A percentile compares a stretch with the other conserved stretches of the same genome.
phyloP scores from a whole-genome alignment of 2,113 vertebrate genomes.

The Caretta caretta region DNA sequence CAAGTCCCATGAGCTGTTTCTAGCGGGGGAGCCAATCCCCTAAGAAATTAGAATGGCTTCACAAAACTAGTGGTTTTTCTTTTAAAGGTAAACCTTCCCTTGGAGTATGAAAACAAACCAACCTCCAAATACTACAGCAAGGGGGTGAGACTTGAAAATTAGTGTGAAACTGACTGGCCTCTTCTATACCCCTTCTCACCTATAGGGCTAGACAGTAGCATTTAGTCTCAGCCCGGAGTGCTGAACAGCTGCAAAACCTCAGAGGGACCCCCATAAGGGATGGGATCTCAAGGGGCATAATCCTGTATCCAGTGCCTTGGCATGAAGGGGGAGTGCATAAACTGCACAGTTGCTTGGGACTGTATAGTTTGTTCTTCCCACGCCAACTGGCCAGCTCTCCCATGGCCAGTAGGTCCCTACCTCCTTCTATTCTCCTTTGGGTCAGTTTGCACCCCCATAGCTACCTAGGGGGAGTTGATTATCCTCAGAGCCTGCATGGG shows the following conservation, averaged over 20 bases:
- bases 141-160: not conserved
- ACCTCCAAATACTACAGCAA: not conserved
- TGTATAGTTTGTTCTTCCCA: too few relatives aligned
- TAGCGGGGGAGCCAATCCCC: not conserved
- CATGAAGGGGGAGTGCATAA: not conserved
- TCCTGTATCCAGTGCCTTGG: not conserved
- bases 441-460: not conserved
- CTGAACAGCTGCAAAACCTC: not conserved
- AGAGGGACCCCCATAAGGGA: not conserved
- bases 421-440: not conserved
- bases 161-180: not conserved
- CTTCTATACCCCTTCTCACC: too few relatives aligned
- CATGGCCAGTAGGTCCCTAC: not conserved
- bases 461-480: not conserved
- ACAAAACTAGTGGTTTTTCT: not conserved
- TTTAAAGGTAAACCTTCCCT: not conserved
- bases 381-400: not conserved
- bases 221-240: accelerated
- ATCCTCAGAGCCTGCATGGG: not conserved
- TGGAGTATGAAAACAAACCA: too few relatives aligned
- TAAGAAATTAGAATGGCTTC: not conserved
- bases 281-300: not conserved
- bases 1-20: accelerated
- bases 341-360: not conserved
- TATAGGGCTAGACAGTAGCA: not conserved